These are phyloP conservation scores for Dendrolimus punctatus DNA, from an alignment of 1,140 invertebrate genomes.

Conservation along the genomic window DNA sequence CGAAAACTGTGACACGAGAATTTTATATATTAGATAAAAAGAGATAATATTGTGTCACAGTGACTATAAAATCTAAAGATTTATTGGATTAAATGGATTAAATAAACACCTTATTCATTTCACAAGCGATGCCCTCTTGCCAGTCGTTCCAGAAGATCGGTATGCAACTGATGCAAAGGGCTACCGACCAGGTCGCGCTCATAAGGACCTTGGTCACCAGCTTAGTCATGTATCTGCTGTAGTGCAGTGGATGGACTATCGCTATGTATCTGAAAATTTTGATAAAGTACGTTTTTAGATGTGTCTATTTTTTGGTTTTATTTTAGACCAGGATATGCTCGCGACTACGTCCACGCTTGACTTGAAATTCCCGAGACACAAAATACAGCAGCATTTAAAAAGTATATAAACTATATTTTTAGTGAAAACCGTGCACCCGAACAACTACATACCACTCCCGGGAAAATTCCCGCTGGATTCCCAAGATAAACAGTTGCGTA, in stretches of 20 bases:
- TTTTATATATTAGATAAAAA: too few species aligned
- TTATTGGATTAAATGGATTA: neutral
- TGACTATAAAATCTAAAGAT: neutral
- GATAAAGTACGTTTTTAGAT: conserved; percentile 2
- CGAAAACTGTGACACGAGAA: too few species aligned
- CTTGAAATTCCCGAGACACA: too few species aligned
- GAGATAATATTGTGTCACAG: too few species aligned
- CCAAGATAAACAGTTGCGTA: too few species aligned
- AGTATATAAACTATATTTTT: too few species aligned
- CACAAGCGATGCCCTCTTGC: conserved; percentile 70
- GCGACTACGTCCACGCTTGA: too few species aligned
- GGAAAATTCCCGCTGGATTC: too few species aligned
- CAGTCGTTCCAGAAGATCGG: conserved; percentile 83
- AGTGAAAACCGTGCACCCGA: too few species aligned
- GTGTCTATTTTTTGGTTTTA: neutral
- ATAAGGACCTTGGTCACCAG: conserved; percentile 75
- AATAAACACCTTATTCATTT: conserved; percentile 68
- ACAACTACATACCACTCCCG: too few species aligned
- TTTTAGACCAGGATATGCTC: neutral
- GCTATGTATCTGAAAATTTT: conserved; percentile 75
- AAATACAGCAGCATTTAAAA: too few species aligned
- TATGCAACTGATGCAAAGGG: conserved; percentile 75
- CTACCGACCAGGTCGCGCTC: conserved; percentile 75
- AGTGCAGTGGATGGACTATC: conserved; percentile 86
- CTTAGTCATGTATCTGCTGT: conserved; percentile 79